phyloP scores from a whole-genome alignment of 2,113 vertebrate genomes.

The Excalfactoria chinensis region DNA sequence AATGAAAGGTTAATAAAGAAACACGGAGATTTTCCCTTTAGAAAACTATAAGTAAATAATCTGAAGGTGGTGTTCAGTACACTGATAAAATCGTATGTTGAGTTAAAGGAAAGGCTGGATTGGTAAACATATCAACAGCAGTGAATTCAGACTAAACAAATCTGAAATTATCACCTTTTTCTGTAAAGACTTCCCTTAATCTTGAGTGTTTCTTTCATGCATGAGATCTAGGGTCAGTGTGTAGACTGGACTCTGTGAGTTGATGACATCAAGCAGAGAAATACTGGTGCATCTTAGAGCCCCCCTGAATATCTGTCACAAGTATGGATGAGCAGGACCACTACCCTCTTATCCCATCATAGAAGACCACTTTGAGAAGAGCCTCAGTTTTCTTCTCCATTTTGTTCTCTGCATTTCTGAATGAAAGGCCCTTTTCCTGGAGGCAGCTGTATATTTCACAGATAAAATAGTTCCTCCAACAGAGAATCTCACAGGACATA shows the following conservation, averaged over 20 bases:
- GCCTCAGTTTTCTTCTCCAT: background rate
- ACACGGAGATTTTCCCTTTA: background rate
- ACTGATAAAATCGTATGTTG: background rate
- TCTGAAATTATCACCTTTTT: background rate
- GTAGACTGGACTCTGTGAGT: background rate
- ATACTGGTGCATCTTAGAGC: background rate
- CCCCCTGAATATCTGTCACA: background rate
- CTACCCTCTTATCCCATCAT: background rate
- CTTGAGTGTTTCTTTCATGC: background rate
- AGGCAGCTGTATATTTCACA: background rate
- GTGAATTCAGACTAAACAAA: background rate
- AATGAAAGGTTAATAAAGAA: background rate
- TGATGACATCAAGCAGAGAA: background rate
- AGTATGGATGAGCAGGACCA: rapidly evolving
- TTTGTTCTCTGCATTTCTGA: background rate
- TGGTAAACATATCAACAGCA: background rate
- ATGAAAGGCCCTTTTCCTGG: background rate
- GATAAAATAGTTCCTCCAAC: background rate
- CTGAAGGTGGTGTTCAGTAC: rapidly evolving
- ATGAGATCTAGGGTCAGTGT: background rate
- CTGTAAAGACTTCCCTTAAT: background rate
- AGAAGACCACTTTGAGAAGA: background rate
- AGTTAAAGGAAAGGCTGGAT: background rate
- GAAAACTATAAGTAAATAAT: rapidly evolving
- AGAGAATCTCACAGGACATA: background rate